Base-by-base conservation (phyloP, 37 sponge, comb jelly and placozoan species). In the Chondrosia reniformis region DNA sequence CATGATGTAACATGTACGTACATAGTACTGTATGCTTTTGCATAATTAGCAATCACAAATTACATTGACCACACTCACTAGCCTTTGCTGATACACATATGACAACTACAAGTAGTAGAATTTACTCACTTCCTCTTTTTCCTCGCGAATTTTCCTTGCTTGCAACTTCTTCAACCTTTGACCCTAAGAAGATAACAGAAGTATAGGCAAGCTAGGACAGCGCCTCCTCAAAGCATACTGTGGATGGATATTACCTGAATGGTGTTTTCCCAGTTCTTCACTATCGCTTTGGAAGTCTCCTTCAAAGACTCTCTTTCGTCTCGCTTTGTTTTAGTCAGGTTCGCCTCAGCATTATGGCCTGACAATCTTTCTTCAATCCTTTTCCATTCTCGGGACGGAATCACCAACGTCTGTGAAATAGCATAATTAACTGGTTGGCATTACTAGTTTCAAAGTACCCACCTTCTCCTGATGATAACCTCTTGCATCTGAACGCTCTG, bases 251-350 rank as follows among this genome's bases (percentile, higher is more conserved):
- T 25, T 56, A 81, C 91, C 79, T 88, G 89, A 58, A 92, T 88
- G 19, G 93, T 92, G 76, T 88, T 92, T 55, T 81, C 83, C 93
- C 93, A 92, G 67, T 88, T 56, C 24, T 88, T 88, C 55, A 92
- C 93, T 46, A 81, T 84, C 5, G n/a, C 38, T 21, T 41, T 40
- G 56, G 86, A 85, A 27, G 25, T 55, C 32, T 81, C 33, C 21
- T 83, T 80, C 21, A 73, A 33, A 7, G 40, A 31, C 45, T 52
- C 37, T 32, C 58, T 74, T 42, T 84, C 61, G 5, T 63, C 8
- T 45, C 37, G 39, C 4, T 44, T 55, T 19, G n/a, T 21, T 13
- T 46, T 19, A 64, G 21, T 28, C 22, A 58, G 34, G 10, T 49
- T 42, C 39, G 69, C 75, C 32, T 81, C 46, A 4, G 22, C 58